phyloP scores from a whole-genome alignment of 1,140 invertebrate genomes.

The Amphibalanus amphitrite region DNA sequence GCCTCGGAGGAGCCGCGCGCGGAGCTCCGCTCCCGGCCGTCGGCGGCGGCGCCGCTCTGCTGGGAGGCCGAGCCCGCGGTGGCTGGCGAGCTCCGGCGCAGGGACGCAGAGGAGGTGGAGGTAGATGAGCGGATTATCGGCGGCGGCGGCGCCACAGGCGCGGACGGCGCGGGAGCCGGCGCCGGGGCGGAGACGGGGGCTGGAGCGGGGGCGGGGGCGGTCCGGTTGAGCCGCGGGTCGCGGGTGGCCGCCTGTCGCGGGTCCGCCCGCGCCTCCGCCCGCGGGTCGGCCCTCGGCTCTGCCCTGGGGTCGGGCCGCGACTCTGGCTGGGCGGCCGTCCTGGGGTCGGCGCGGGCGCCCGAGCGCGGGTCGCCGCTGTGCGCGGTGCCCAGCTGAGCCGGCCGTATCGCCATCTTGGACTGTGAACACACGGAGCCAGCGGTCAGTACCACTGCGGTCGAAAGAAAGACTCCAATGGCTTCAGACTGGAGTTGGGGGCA shows the following conservation, averaged over 20 bases:
- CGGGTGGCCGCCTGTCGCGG: not conserved
- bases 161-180: not conserved
- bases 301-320: too few relatives aligned
- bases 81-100: too few relatives aligned
- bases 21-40: not conserved
- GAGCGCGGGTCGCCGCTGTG: not conserved
- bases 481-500: too few relatives aligned
- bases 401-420: not conserved
- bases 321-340: not conserved
- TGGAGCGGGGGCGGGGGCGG: not conserved
- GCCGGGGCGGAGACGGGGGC: too few relatives aligned
- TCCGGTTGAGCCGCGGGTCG: not conserved
- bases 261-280: not conserved
- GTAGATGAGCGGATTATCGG: not conserved
- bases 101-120: too few relatives aligned
- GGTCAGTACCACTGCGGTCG: not conserved
- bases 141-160: too few relatives aligned
- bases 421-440: not conserved
- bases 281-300: not conserved
- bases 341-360: too few relatives aligned
- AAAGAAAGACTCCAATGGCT: too few relatives aligned
- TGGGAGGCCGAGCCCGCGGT: not conserved
- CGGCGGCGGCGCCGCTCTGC: not conserved
- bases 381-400: not conserved
- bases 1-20: too few relatives aligned